Conservation (phyloP, 2,888 invertebrate species). For the Oligia strigilis region DNA sequence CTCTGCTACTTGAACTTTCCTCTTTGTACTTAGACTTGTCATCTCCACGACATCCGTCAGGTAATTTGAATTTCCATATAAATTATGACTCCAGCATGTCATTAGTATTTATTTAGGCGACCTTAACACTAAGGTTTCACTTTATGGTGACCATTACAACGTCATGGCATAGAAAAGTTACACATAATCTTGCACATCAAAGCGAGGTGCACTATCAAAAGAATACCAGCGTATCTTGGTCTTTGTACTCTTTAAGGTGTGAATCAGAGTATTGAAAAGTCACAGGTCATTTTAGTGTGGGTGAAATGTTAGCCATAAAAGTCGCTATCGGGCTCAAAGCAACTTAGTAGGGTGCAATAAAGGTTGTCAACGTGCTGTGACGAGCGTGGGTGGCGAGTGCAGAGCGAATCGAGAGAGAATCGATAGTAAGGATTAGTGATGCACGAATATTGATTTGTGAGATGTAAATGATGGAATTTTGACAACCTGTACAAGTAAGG, state of each 20-base stretch:
- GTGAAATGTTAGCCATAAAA: constrained; percentile 67
- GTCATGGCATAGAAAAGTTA: constrained; percentile 51
- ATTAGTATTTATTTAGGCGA: constrained; percentile 58
- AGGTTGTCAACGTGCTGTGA: constrained; percentile 69
- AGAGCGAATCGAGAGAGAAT: constrained; percentile 44
- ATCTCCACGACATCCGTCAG: constrained; percentile 14
- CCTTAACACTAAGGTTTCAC: constrained; percentile 48
- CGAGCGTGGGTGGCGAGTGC: constrained; percentile 66
- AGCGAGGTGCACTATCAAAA: constrained; percentile 61
- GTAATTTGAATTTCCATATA: constrained; percentile 23
- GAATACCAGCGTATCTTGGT: constrained; percentile 47
- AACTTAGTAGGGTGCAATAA: constrained; percentile 73
- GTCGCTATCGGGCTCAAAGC: constrained; percentile 71
- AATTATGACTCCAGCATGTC: constrained; percentile 34
- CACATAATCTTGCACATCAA: constrained; percentile 60
- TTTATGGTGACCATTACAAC: constrained; percentile 51
- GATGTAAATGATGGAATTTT: constrained; percentile 3
- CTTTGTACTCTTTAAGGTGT: constrained; percentile 32
- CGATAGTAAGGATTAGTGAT: constrained; percentile 52
- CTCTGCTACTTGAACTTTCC: constrained; percentile 22
- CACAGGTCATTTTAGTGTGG: constrained; percentile 60
- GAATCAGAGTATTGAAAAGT: constrained; percentile 48
- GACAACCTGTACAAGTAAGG: neutral
- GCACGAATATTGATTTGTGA: constrained; percentile 45
- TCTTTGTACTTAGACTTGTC: constrained; percentile 31